Percentiles rank a stretch among this genome's conserved stretches.
phyloP scores from a whole-genome alignment of 2,888 invertebrate genomes.

The Nasonovia ribisnigri region DNA sequence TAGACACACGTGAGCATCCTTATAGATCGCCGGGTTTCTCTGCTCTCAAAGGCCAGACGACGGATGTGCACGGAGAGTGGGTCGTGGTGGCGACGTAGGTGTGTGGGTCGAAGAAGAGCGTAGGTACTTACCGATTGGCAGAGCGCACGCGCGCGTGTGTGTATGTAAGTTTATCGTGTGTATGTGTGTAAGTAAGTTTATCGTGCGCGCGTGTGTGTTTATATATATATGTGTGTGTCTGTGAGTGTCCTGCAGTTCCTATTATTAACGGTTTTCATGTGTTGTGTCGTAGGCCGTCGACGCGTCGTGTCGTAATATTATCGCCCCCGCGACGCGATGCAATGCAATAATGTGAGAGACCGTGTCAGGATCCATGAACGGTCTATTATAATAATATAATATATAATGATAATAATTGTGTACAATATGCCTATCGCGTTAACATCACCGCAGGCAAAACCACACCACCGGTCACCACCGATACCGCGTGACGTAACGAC shows the following conservation, averaged over 20 bases:
- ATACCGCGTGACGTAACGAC: not conserved
- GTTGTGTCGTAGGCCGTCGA: not conserved
- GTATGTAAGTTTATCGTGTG: not conserved
- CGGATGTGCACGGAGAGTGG: not conserved
- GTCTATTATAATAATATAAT: not conserved
- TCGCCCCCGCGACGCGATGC: not conserved
- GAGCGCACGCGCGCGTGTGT: not conserved
- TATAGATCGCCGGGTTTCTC: not conserved
- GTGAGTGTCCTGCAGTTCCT: not conserved
- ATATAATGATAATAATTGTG: not conserved
- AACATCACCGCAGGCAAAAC: not conserved
- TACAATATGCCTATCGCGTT: not conserved
- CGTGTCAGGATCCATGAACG: too few relatives aligned
- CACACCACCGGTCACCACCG: not conserved
- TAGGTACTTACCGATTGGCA: not conserved
- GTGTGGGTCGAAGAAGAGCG: not conserved
- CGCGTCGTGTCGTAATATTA: not conserved
- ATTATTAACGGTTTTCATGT: not conserved
- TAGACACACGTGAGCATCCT: not conserved
- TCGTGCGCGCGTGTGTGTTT: not conserved
- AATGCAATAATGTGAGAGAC: not conserved
- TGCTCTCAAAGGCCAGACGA: not conserved
- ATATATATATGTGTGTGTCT: not conserved
- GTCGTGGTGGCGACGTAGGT: not conserved
- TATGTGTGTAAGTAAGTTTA: not conserved